phyloP scores from a whole-genome alignment of 1,140 invertebrate genomes.

The Drosophila kohkoa region DNA sequence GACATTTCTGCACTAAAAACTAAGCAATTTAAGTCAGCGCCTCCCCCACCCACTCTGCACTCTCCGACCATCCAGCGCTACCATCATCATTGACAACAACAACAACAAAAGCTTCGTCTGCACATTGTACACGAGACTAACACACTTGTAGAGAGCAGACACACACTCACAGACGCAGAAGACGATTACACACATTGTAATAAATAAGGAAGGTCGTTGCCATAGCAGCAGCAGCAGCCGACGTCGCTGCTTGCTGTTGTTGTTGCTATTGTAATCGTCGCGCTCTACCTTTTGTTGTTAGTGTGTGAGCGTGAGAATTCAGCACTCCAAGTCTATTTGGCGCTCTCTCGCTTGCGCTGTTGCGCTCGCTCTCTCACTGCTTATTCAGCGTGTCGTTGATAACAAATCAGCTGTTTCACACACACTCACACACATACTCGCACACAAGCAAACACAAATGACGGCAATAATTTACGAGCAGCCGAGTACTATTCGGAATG shows the following conservation, averaged over 20 bases:
- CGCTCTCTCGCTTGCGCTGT: constrained; percentile 25
- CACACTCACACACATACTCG: constrained; percentile 24
- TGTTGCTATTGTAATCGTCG: constrained; percentile 34
- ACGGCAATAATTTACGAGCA: constrained; percentile 44
- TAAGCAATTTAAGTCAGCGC: constrained; percentile 70
- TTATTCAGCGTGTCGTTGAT: constrained; percentile 70
- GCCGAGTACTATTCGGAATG: constrained; percentile 46
- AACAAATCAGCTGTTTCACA: constrained; percentile 76
- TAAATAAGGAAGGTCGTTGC: constrained; percentile 84
- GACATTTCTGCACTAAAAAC: constrained; percentile 79
- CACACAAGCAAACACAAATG: constrained; percentile 6
- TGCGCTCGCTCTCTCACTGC: constrained; percentile 36
- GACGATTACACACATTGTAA: constrained; percentile 79
- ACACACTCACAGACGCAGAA: constrained; percentile 34
- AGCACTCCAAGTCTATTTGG: constrained; percentile 21
- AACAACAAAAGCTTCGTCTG: constrained; percentile 43
- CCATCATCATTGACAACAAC: constrained; percentile 28
- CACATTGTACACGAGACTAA: constrained; percentile 42
- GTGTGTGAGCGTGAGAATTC: constrained; percentile 52
- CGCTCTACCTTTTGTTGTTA: constrained; percentile 41
- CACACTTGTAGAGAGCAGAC: constrained; percentile 38
- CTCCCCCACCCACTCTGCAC: constrained; percentile 7
- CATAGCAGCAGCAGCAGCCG: constrained; percentile 70
- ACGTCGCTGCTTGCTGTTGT: constrained; percentile 37
- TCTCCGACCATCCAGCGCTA: background rate